These are phyloP conservation scores for Haliclona indistincta DNA, from an alignment of 37 sponge, comb jelly and placozoan species.

Conservation along the genomic window DNA sequence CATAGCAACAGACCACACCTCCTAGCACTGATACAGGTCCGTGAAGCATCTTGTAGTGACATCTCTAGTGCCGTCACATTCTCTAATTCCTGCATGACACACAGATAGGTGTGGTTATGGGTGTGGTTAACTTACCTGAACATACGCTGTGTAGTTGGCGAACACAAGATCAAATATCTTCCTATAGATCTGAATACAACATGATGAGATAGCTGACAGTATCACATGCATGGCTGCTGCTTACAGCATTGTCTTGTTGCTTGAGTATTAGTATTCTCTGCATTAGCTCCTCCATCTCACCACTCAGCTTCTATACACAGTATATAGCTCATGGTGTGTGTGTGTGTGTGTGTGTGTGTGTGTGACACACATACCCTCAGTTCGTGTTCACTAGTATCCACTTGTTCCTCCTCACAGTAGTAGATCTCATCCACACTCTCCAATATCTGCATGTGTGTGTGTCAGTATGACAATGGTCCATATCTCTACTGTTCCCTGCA, in stretches of 20 bases:
- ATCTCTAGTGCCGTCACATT: slow-evolving; percentile 64
- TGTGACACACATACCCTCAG: not conserved
- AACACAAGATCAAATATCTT: slow-evolving; percentile 61
- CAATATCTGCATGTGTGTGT: not conserved
- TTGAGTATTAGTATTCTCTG: slow-evolving; percentile 57
- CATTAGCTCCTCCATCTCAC: slow-evolving; percentile 28
- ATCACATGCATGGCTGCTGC: too few species aligned
- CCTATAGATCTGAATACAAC: slow-evolving; percentile 17
- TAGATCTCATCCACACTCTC: not conserved
- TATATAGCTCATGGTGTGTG: not conserved
- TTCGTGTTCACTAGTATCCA: not conserved
- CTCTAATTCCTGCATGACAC: slow-evolving; percentile 51
- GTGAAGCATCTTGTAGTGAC: slow-evolving; percentile 45
- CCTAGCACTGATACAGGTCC: slow-evolving; percentile 45
- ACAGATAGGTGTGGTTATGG: not conserved
- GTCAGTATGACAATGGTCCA: too few species aligned
- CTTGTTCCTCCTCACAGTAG: not conserved
- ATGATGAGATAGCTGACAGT: not conserved
- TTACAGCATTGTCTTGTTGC: slow-evolving; percentile 60
- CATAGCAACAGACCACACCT: slow-evolving; percentile 15
- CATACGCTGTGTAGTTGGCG: slow-evolving; percentile 61
- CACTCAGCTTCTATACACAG: slow-evolving; percentile 29
- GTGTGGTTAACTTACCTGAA: slow-evolving; percentile 33
- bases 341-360: not conserved
- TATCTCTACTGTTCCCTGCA: too few species aligned